These are phyloP conservation scores for Neocrepidodera transversa DNA, from an alignment of 2,888 invertebrate species.

Conservation along the genomic window DNA sequence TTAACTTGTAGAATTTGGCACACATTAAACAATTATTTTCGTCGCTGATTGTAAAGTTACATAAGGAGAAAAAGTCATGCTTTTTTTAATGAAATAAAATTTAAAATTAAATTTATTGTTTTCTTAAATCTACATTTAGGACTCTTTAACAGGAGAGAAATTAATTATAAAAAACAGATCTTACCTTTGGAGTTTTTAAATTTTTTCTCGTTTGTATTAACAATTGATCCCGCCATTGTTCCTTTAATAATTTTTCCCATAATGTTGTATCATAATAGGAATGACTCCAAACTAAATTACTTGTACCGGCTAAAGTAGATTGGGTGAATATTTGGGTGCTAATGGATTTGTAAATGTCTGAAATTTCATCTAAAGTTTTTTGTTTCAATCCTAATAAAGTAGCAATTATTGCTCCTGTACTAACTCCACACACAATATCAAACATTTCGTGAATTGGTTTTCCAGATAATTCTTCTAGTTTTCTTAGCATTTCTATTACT, in stretches of 20 bases:
- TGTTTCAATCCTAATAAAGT: slow-evolving; percentile 70
- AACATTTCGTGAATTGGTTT: slow-evolving; percentile 78
- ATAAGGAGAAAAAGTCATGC: neutral
- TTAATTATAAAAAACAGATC: too few relatives aligned
- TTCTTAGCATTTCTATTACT: slow-evolving; percentile 81
- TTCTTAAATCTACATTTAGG: too few relatives aligned
- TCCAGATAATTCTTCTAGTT: slow-evolving; percentile 76
- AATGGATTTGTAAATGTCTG: slow-evolving; percentile 66
- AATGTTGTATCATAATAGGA: slow-evolving; percentile 86
- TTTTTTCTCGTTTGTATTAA: slow-evolving; percentile 68
- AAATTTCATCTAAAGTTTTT: slow-evolving; percentile 67
- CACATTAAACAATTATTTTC: neutral
- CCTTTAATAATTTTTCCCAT: slow-evolving; percentile 80
- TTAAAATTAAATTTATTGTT: too few relatives aligned
- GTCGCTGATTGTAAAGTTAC: too few relatives aligned
- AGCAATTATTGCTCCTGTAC: slow-evolving; percentile 79
- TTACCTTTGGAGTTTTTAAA: slow-evolving; percentile 66
- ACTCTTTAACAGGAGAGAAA: too few relatives aligned
- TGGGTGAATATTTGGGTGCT: slow-evolving; percentile 73
- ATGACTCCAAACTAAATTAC: slow-evolving; percentile 82
- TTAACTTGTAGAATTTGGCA: neutral
- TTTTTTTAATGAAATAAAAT: too few relatives aligned
- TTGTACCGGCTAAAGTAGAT: slow-evolving; percentile 72
- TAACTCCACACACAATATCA: slow-evolving; percentile 86
- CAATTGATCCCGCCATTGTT: slow-evolving; percentile 68